Percentiles rank a stretch among this genome's conserved stretches.
phyloP scores from a whole-genome alignment of 2,113 vertebrate genomes.

The Amblyornis subalaris region DNA sequence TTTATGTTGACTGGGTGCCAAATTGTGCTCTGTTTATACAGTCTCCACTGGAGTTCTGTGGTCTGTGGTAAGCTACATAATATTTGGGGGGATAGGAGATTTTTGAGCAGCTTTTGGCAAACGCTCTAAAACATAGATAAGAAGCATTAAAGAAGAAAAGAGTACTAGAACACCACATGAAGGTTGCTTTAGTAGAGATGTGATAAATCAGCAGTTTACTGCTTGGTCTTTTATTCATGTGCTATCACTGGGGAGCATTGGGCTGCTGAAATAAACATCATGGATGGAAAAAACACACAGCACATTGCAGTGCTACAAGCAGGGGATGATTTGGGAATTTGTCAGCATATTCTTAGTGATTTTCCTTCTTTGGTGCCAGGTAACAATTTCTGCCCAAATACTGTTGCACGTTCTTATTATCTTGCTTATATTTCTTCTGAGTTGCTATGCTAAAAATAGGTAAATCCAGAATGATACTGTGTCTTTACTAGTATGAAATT shows the following conservation, averaged over 20 bases:
- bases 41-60: background rate
- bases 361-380: background rate
- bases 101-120: conserved; percentile 38
- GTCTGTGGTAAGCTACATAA: background rate
- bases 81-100: background rate
- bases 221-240: conserved; percentile 38
- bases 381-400: background rate
- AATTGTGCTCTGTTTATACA: background rate
- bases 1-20: background rate
- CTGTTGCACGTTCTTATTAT: background rate
- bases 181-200: conserved; percentile 4
- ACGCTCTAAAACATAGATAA: background rate
- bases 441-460: background rate
- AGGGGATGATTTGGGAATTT: background rate
- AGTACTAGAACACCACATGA: background rate
- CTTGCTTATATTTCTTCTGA: background rate
- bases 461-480: background rate
- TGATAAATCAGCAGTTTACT: conserved; percentile 47
- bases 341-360: background rate
- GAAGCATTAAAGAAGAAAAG: background rate
- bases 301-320: background rate
- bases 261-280: conserved; percentile 14
- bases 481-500: background rate
- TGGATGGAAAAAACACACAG: background rate
- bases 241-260: background rate